These are phyloP conservation scores for Caenorhabditis remanei DNA, from an alignment of 1,140 invertebrate species.

Conservation along the genomic window DNA sequence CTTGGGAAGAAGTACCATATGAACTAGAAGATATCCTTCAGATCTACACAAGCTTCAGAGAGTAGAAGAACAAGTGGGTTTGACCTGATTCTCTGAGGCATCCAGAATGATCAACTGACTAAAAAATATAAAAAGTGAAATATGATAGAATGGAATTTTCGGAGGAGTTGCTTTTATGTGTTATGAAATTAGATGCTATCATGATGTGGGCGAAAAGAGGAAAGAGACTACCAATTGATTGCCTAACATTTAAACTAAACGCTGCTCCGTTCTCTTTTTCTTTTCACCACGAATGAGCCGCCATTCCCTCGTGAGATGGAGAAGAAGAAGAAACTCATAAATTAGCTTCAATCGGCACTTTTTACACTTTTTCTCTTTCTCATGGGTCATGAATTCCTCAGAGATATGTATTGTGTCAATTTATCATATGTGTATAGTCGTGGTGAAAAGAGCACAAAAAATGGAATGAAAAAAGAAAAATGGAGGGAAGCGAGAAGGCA, in stretches of 20 bases:
- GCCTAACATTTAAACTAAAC: slow-evolving; percentile 40
- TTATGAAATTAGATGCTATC: slow-evolving; percentile 52
- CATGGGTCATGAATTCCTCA: slow-evolving; percentile 42
- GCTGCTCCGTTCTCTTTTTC: slow-evolving; percentile 24
- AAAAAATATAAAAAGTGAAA: no score
- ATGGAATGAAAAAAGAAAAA: background rate
- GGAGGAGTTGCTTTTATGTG: slow-evolving; percentile 6
- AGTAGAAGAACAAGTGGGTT: background rate
- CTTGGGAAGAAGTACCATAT: background rate
- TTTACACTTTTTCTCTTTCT: slow-evolving; percentile 25
- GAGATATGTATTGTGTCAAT: slow-evolving; percentile 15
- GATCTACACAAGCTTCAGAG: no score
- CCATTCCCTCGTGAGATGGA: background rate
- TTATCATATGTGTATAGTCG: slow-evolving; percentile 31
- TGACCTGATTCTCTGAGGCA: no score
- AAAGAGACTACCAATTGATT: slow-evolving; percentile 11
- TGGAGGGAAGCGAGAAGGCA: background rate
- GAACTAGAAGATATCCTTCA: no score
- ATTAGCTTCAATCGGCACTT: slow-evolving; percentile 39
- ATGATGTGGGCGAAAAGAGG: background rate
- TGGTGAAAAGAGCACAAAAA: background rate
- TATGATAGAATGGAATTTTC: no score
- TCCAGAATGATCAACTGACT: no score
- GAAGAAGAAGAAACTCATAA: slow-evolving; percentile 44
- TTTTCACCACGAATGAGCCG: background rate